These are phyloP conservation scores for Rhinogobio ventralis DNA, from an alignment of 2,797 vertebrate genomes.

Conservation along the genomic window DNA sequence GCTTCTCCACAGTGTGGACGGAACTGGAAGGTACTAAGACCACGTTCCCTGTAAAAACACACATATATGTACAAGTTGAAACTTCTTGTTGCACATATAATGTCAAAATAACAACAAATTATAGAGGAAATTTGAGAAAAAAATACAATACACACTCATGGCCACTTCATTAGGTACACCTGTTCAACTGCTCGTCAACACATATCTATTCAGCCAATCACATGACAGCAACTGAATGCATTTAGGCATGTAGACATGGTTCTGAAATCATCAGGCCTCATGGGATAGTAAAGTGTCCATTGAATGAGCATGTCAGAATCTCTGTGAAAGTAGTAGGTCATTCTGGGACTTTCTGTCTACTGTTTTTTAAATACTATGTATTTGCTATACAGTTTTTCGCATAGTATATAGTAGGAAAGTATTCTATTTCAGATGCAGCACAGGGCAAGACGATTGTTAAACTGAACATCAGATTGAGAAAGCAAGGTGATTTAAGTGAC, in stretches of 20 bases:
- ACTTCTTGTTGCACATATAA: background rate
- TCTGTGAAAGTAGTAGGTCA: too few relatives aligned
- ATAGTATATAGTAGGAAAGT: background rate
- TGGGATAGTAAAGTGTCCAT: background rate
- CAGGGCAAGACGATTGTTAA: background rate
- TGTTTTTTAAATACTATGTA: too few relatives aligned
- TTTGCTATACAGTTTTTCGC: background rate
- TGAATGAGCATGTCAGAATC: too few relatives aligned
- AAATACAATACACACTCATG: background rate
- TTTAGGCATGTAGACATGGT: background rate
- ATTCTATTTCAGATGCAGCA: background rate
- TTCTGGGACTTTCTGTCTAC: too few relatives aligned
- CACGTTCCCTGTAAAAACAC: slow-evolving; percentile 81
- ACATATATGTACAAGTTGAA: background rate
- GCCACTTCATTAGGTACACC: background rate
- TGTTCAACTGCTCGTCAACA: background rate
- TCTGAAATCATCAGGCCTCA: background rate
- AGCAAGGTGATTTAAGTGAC: background rate
- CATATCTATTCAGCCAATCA: background rate
- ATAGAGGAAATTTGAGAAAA: background rate
- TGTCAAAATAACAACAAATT: background rate
- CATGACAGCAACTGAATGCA: background rate
- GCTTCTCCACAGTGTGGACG: slow-evolving; percentile 97
- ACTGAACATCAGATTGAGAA: background rate
- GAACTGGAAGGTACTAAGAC: slow-evolving; percentile 94